Base-by-base conservation (phyloP, 2,888 invertebrate genomes). In the Thysanoteuthis rhombus region DNA sequence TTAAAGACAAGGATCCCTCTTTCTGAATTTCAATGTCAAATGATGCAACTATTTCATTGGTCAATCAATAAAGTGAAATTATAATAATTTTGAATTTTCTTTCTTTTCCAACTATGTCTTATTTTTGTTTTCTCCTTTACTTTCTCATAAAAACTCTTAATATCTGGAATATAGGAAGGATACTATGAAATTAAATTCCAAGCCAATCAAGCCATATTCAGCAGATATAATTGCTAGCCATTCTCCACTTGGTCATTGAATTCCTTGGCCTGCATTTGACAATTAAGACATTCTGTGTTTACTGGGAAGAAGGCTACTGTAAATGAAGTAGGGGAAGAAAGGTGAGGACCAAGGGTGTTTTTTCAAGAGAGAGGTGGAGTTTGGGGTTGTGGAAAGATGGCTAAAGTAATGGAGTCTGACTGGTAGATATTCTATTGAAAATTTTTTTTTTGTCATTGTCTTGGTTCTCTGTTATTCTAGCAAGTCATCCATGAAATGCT, bases 11-110 rank as follows among this genome's bases (percentile, higher is more conserved):
- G 75, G 75, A 16, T n/a, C 75, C 12, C 10, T 75, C 75, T 75
- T 75, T 75, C 10, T n/a, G 75, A 75, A 75, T 75, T 75, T n/a
- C 75, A 16, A n/a, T 75, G 75, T 75, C n/a, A 75, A 75, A 36
- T 75, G n/a, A n/a, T 75, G 75, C 75, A 75, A 75, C 75, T 75
- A n/a, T 75, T 75, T 75, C n/a, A 75, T 75, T 75, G 75, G 75
- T 36, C 75, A 75, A 75, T 75, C 75, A 75, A 75, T 36, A 16
- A 36, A 36, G n/a, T 16, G 12, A 75, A 75, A 75, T 75, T 75
- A 75, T 75, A n/a, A 75, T 75, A 16, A 75, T 75, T 75, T 75
- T 16, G n/a, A 75, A n/a, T 36, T 75, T 19, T 75, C n/a, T 75
- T 75, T n/a, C n/a, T 75, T 75, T 12, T 75, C 25, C 12, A 75